Conservation (phyloP, 2,113 vertebrate species). For the Pandion haliaetus region DNA sequence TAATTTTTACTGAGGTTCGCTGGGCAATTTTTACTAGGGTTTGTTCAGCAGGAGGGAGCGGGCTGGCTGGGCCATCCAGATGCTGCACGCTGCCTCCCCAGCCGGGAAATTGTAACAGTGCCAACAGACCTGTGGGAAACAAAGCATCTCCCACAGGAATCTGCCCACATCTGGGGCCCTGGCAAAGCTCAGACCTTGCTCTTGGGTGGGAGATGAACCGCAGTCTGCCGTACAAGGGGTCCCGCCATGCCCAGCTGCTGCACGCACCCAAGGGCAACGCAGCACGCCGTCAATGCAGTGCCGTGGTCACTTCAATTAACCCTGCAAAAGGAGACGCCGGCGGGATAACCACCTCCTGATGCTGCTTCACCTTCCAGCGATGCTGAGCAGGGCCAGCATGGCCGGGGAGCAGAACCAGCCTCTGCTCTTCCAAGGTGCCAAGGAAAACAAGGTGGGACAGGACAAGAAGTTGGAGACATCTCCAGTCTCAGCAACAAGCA, state of each 20-base stretch:
- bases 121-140: neutral
- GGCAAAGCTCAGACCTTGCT: neutral
- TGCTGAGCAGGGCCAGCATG: neutral
- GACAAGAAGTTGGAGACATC: neutral
- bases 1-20: neutral
- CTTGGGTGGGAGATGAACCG: fast-evolving
- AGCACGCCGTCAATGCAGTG: fast-evolving
- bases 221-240: fast-evolving
- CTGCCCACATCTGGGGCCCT: neutral
- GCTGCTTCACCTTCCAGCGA: neutral
- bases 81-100: neutral
- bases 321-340: fast-evolving
- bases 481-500: fast-evolving
- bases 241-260: neutral
- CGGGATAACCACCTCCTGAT: fast-evolving
- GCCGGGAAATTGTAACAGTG: neutral
- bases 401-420: neutral
- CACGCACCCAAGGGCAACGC: fast-evolving
- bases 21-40: neutral
- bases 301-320: fast-evolving
- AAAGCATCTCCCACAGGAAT: neutral
- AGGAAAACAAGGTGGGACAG: fast-evolving
- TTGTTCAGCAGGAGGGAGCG: neutral
- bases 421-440: neutral
- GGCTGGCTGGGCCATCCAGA: neutral